Conservation (phyloP, 92 coral and sea anemone species). For the Pocillopora meandrina region DNA sequence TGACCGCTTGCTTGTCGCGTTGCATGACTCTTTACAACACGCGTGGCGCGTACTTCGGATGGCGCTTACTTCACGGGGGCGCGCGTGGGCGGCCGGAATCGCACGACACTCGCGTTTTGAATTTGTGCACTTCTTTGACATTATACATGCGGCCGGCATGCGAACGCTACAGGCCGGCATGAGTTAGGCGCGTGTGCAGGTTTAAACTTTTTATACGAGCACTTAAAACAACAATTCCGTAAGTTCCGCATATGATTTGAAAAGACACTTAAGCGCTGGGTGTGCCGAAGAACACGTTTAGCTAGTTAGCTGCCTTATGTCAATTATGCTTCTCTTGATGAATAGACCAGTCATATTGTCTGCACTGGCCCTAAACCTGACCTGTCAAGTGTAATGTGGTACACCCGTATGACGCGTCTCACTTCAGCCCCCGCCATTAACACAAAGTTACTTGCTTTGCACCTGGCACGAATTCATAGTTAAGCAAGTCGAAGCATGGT, state of each 20-base stretch:
- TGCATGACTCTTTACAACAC: neutral
- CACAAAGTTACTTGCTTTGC: neutral
- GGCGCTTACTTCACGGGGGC: neutral
- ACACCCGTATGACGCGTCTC: neutral
- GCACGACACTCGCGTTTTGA: constrained; percentile 15
- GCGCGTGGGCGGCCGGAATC: constrained; percentile 1
- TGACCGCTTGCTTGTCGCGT: neutral
- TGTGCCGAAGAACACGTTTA: too few species aligned
- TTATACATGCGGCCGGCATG: neutral
- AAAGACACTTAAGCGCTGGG: too few species aligned
- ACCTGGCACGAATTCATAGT: neutral
- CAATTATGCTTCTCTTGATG: neutral
- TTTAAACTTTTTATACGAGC: neutral
- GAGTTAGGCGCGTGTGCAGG: too few species aligned
- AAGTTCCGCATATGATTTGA: too few species aligned
- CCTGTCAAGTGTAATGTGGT: neutral
- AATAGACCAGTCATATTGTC: neutral
- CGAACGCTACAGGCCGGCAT: neutral
- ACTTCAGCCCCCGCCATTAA: neutral
- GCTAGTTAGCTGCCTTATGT: too few species aligned
- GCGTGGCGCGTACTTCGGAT: constrained; percentile 13
- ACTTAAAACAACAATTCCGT: too few species aligned
- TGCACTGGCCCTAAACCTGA: neutral
- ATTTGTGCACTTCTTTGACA: neutral
- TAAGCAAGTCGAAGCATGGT: neutral